Conservation (phyloP, 2,797 vertebrate genomes). For the Galaxias olidus region DNA sequence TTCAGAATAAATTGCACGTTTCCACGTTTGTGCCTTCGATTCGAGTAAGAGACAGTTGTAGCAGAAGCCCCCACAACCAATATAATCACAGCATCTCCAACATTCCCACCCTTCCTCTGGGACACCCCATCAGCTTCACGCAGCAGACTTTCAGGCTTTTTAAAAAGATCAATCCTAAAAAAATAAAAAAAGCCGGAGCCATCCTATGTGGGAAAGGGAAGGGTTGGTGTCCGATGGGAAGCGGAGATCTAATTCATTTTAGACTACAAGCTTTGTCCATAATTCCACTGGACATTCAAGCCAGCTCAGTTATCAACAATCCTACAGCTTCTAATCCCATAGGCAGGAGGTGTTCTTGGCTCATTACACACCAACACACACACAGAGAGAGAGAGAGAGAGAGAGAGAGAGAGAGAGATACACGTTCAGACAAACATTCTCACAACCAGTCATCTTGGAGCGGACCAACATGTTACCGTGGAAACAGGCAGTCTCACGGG, state of each 20-base stretch:
- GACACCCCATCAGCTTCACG: constrained; percentile 15
- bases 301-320: constrained; percentile 18
- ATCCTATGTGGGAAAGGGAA: constrained; percentile 31
- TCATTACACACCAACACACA: background rate
- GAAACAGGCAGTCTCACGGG: constrained; percentile 57
- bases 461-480: constrained; percentile 57
- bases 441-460: constrained; percentile 40
- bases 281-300: constrained; percentile 36
- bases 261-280: constrained; percentile 41
- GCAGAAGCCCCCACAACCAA: too few relatives aligned
- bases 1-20: too few relatives aligned
- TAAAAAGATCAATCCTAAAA: constrained; percentile 27
- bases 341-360: constrained; percentile 31
- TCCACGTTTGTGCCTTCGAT: too few relatives aligned
- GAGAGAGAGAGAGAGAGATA: constrained; percentile 29
- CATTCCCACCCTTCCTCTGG: background rate
- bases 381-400: background rate
- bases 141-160: constrained; percentile 13
- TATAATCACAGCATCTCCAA: too few relatives aligned
- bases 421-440: constrained; percentile 20
- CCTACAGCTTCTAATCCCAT: constrained; percentile 25
- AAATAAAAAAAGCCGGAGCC: constrained; percentile 4
- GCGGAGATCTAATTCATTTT: constrained; percentile 27
- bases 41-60: too few relatives aligned
- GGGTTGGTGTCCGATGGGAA: constrained; percentile 16